Conservation (phyloP, 2,888 invertebrate species). For the Buathra laborator region DNA sequence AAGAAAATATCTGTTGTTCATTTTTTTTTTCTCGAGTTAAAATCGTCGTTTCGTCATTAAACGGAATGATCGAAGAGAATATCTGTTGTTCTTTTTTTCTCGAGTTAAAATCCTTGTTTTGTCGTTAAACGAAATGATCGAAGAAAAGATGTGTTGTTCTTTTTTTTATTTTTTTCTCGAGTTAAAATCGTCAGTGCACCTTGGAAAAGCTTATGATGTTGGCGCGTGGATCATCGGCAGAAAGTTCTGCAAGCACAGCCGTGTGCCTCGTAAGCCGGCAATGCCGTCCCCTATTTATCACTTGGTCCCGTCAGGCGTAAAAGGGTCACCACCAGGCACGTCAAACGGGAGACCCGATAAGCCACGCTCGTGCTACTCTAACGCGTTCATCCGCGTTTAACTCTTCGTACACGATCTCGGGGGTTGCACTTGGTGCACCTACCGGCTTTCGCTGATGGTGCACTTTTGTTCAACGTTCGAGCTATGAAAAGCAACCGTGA, state of each 20-base stretch:
- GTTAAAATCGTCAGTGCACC: not conserved
- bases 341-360: conserved; percentile 54
- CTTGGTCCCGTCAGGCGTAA: conserved; percentile 52
- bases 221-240: conserved; percentile 53
- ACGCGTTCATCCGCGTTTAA: conserved; percentile 42
- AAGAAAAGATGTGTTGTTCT: not conserved
- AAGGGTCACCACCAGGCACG: conserved; percentile 45
- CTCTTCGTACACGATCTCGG: conserved; percentile 43
- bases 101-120: too few relatives aligned
- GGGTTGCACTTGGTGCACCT: conserved; percentile 19
- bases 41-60: too few relatives aligned
- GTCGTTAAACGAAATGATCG: too few relatives aligned
- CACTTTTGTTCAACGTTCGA: not conserved
- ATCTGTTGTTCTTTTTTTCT: too few relatives aligned
- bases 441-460: conserved; percentile 23
- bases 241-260: conserved; percentile 40
- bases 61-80: too few relatives aligned
- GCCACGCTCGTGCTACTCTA: conserved; percentile 32
- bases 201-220: conserved; percentile 45
- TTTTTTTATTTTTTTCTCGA: not conserved
- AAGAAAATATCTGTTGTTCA: too few relatives aligned
- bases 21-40: too few relatives aligned
- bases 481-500: not conserved
- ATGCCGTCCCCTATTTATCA: conserved; percentile 50
- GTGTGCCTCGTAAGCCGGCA: conserved; percentile 11